phyloP scores from a whole-genome alignment of 1,140 invertebrate genomes.

The Drosophila lini region DNA sequence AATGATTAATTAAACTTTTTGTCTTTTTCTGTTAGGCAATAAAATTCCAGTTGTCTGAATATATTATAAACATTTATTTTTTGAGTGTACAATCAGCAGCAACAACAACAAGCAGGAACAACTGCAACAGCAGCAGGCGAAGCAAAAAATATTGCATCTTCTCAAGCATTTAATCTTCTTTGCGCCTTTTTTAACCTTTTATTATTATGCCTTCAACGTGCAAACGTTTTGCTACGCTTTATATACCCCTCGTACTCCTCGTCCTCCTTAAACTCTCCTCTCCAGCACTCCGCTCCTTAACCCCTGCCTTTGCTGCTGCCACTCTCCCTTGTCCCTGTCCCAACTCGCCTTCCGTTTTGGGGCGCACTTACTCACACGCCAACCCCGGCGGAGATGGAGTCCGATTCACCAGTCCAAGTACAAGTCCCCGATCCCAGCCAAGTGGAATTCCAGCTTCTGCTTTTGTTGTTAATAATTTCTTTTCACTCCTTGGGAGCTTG shows the following conservation, averaged over 20 bases:
- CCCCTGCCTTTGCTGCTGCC: constrained; percentile 14
- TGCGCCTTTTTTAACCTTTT: constrained; percentile 83
- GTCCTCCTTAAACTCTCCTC: not conserved
- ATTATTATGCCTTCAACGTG: constrained; percentile 83
- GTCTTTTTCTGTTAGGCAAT: too few species aligned
- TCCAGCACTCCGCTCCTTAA: not conserved
- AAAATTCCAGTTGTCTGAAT: not conserved
- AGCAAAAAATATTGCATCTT: constrained; percentile 81
- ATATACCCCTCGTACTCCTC: constrained; percentile 30
- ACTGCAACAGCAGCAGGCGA: constrained; percentile 51
- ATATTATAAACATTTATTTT: not conserved
- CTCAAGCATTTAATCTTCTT: constrained; percentile 84
- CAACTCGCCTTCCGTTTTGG: constrained; percentile 68
- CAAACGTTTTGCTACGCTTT: constrained; percentile 83
- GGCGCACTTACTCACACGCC: constrained; percentile 79
- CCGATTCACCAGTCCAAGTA: constrained; percentile 8
- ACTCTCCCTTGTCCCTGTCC: constrained; percentile 14
- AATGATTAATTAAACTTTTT: too few species aligned
- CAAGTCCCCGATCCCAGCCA: constrained; percentile 37
- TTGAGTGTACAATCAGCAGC: constrained; percentile 21
- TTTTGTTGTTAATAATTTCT: constrained; percentile 83
- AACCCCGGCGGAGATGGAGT: constrained; percentile 35
- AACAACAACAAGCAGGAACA: constrained; percentile 31
- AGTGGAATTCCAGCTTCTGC: constrained; percentile 75
- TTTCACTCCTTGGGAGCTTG: constrained; percentile 61